A percentile compares a stretch with the other conserved stretches of the same genome.
Conservation (phyloP, 2,113 vertebrate species). For the Nibea albiflora region DNA sequence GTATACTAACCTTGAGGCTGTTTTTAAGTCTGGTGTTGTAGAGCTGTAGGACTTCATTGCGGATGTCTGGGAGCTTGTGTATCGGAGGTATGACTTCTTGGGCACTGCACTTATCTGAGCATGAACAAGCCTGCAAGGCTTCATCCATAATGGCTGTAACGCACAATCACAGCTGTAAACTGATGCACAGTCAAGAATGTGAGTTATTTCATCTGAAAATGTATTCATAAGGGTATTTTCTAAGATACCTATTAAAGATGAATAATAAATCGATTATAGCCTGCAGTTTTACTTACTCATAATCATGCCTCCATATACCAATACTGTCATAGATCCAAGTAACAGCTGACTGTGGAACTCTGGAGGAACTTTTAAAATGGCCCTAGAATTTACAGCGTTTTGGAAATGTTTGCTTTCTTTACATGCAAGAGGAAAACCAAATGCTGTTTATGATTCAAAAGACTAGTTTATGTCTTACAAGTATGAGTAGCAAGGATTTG, state of each 20-base stretch:
- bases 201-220: neutral
- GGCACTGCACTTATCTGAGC: neutral
- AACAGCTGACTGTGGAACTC: neutral
- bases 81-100: neutral
- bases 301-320: neutral
- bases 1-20: constrained; percentile 1
- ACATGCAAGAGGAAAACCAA: neutral
- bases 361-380: too few relatives aligned
- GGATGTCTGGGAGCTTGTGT: neutral
- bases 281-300: neutral
- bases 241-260: neutral
- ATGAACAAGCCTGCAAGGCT: neutral
- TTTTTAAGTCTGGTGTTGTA: neutral
- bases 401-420: neutral
- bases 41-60: constrained; percentile 1
- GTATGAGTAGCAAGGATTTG: neutral
- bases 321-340: neutral
- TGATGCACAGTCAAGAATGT: neutral
- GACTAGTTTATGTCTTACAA: neutral
- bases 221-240: neutral
- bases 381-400: too few relatives aligned
- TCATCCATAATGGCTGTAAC: constrained; percentile 19
- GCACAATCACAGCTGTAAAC: neutral
- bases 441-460: neutral
- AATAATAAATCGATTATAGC: neutral